Base-by-base conservation (phyloP, 37 sponge, comb jelly and placozoan genomes). In the Eunapius fragilis region DNA sequence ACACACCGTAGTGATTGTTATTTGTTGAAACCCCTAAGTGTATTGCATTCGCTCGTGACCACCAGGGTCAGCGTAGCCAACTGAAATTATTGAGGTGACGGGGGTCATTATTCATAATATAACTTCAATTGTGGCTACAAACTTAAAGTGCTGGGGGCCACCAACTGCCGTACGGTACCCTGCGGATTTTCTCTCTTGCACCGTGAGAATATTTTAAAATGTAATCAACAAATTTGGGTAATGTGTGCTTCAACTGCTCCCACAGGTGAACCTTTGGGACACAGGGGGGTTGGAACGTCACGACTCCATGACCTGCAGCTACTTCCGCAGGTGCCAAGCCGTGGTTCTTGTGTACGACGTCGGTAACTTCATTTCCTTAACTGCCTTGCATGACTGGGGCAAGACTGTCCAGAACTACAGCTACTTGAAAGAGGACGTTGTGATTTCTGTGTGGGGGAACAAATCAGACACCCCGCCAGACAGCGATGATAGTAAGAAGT, bases 401-500 rank as follows among this genome's bases (percentile, higher is more conserved):
- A 35, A 69, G 23, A 74, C 41, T 25, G 78, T 70, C 28, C 35
- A 34, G 25, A 28, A 13, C 0, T 28, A 68, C 37, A 36, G n/a
- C 36, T 17, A 41, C 2, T 69, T 38, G 68, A 14, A 32, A 6
- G 77, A 84, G 19, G 45, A 47, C 34, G 68, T 89, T 30, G 80
- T 85, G 2, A 30, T 85, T 19, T 76, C 82, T 2, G 47, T 90
- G 28, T 90, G 90, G 90, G 90, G 77, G 13, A 90, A 90, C 76
- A 80, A 89, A 49, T 67, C 67, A 3, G 82, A 79, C 33, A 71
- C 9, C 1, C 4, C 27, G 5, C 4, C 41, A 11, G 31, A 70
- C 72, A 7, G 25, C 79, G 58, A 58, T 0, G 22, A 17, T 19
- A 17, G 2, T 58, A 4, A 58, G 14, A 17, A 58, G 58, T 58